A percentile compares a stretch with the other conserved stretches of the same genome.
These are phyloP conservation scores for Leguminivora glycinivorella DNA, from an alignment of 1,140 invertebrate genomes.

Conservation along the genomic window DNA sequence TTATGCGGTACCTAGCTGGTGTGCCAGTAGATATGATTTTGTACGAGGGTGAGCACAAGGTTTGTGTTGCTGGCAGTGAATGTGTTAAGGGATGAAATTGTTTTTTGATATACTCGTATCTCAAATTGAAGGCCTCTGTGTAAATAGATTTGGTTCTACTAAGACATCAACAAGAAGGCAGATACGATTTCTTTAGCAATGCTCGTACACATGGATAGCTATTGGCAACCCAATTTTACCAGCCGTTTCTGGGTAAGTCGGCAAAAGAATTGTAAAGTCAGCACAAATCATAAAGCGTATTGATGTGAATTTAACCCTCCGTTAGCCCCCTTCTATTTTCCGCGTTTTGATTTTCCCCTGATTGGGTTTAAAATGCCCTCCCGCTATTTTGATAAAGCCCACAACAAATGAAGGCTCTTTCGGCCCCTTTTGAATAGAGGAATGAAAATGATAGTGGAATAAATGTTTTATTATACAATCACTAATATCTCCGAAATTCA, in stretches of 20 bases:
- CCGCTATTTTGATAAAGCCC: constrained; percentile 61
- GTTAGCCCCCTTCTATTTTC: constrained; percentile 70
- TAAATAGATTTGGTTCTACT: too few relatives aligned
- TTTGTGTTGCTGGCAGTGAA: too few relatives aligned
- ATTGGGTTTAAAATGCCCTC: constrained; percentile 63
- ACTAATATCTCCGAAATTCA: neutral
- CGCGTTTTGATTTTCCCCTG: constrained; percentile 73
- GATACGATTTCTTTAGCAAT: too few relatives aligned
- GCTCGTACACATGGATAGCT: neutral
- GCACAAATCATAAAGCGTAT: constrained; percentile 72
- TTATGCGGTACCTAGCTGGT: too few relatives aligned
- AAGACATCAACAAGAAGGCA: too few relatives aligned
- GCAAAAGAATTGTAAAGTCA: constrained; percentile 63
- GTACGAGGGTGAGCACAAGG: too few relatives aligned
- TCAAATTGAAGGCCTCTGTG: too few relatives aligned
- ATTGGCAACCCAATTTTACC: neutral
- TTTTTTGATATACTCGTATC: too few relatives aligned
- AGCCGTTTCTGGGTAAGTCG: neutral
- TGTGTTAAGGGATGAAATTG: too few relatives aligned
- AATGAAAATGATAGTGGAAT: constrained; percentile 36
- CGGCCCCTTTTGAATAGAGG: constrained; percentile 45
- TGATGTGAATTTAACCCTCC: constrained; percentile 75
- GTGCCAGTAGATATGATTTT: too few relatives aligned
- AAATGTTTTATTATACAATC: neutral
- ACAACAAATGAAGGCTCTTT: constrained; percentile 45